Conservation (phyloP, 2,888 invertebrate species). For the Rambutsinella grinnellia region DNA sequence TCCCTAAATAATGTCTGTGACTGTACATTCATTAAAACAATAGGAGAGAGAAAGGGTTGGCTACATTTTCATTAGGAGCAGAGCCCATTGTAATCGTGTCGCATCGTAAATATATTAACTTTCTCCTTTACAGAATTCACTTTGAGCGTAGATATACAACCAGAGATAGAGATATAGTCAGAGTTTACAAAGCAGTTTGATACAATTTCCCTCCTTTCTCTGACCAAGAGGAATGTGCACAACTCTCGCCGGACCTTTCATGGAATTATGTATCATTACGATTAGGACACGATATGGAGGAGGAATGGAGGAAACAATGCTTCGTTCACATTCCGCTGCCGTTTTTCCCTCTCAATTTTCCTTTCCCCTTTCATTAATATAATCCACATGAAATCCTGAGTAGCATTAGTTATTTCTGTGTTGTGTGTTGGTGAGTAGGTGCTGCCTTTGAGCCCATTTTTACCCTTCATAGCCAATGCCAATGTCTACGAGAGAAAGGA, state of each 20-base stretch:
- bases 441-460: slow-evolving; percentile 17
- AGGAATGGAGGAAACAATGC: slow-evolving; percentile 22
- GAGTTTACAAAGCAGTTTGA: too few relatives aligned
- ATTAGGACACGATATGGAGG: slow-evolving; percentile 17
- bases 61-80: slow-evolving; percentile 21
- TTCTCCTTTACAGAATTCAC: background rate
- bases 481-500: background rate
- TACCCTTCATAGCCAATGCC: background rate
- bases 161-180: too few relatives aligned
- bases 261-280: slow-evolving; percentile 36
- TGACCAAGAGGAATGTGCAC: background rate
- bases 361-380: slow-evolving; percentile 48
- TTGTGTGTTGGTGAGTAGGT: background rate
- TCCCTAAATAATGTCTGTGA: background rate
- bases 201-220: background rate
- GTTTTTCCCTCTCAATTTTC: slow-evolving; percentile 36
- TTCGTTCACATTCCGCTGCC: slow-evolving; percentile 17
- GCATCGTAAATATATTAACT: background rate
- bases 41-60: slow-evolving; percentile 19
- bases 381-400: slow-evolving; percentile 53
- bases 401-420: slow-evolving; percentile 41
- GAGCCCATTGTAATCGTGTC: background rate
- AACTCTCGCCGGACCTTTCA: slow-evolving; percentile 11
- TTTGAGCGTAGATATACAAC: background rate
- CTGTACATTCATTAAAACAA: background rate